These are phyloP conservation scores for Prionailurus bengalensis DNA, from an alignment of 2,113 vertebrate species.

Conservation along the genomic window DNA sequence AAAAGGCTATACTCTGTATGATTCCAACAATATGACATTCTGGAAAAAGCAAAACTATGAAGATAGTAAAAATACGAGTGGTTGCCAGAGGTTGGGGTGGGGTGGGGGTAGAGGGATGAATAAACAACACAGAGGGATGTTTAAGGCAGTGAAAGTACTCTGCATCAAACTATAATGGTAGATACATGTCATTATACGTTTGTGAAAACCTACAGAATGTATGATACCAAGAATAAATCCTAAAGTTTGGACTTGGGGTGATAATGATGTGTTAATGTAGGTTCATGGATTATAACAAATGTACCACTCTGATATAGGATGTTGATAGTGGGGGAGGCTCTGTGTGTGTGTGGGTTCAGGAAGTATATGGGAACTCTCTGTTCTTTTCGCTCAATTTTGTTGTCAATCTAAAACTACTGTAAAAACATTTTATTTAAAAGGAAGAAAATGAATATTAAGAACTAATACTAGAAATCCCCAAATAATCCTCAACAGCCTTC, in stretches of 20 bases:
- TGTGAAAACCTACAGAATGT: neutral
- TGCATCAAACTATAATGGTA: neutral
- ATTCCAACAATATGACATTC: neutral
- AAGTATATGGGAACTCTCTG: neutral
- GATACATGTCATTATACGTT: neutral
- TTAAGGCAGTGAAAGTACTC: neutral
- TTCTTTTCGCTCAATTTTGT: neutral
- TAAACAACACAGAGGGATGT: neutral
- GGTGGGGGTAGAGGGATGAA: neutral
- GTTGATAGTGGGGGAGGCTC: neutral
- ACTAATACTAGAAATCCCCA: neutral
- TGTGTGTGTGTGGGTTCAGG: accelerated
- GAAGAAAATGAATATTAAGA: neutral
- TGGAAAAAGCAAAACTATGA: neutral
- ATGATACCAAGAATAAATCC: neutral
- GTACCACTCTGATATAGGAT: neutral
- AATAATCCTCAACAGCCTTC: neutral
- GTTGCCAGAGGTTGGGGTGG: neutral
- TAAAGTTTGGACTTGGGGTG: neutral
- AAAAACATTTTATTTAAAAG: neutral
- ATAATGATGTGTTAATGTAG: neutral
- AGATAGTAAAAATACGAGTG: neutral
- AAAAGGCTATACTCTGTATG: neutral
- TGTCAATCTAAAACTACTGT: neutral
- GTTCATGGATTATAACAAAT: neutral